phyloP scores from a whole-genome alignment of 2,797 vertebrate species.

The Macropodus opercularis region DNA sequence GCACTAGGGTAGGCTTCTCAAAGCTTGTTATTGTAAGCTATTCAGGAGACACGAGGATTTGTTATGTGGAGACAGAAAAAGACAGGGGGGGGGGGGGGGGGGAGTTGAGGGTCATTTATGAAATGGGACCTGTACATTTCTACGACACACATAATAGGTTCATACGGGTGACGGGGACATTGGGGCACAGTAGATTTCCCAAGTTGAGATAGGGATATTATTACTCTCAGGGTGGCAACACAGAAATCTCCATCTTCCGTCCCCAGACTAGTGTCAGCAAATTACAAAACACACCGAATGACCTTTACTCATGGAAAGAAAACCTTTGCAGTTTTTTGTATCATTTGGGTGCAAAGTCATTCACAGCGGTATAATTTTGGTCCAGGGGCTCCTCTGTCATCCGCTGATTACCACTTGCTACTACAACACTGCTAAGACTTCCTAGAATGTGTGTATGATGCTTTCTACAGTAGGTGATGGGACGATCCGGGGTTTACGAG shows the following conservation, averaged over 20 bases:
- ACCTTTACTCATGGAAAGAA: constrained; percentile 77
- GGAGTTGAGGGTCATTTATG: constrained; percentile 72
- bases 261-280: constrained; percentile 82
- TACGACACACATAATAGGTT: constrained; percentile 81
- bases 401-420: constrained; percentile 51
- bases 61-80: constrained; percentile 76
- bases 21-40: constrained; percentile 85
- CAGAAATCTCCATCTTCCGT: constrained; percentile 84
- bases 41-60: constrained; percentile 80
- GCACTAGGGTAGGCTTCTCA: constrained; percentile 78
- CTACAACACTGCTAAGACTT: constrained; percentile 30
- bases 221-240: constrained; percentile 79
- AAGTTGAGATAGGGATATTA: constrained; percentile 85
- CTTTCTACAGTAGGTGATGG: constrained; percentile 25
- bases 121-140: constrained; percentile 83
- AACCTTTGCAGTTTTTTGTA: constrained; percentile 62
- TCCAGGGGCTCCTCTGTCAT: constrained; percentile 57
- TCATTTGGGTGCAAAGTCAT: constrained; percentile 63
- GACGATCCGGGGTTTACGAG: constrained; percentile 50
- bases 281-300: constrained; percentile 80
- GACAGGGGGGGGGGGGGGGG: constrained; percentile 34
- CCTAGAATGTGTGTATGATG: constrained; percentile 11
- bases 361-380: constrained; percentile 64
- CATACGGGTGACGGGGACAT: constrained; percentile 76
- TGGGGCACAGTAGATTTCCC: constrained; percentile 83